Evolutionary conservation across 2,888 invertebrate genomes (phyloP).

Genomic region (Lagria hirta): DNA sequence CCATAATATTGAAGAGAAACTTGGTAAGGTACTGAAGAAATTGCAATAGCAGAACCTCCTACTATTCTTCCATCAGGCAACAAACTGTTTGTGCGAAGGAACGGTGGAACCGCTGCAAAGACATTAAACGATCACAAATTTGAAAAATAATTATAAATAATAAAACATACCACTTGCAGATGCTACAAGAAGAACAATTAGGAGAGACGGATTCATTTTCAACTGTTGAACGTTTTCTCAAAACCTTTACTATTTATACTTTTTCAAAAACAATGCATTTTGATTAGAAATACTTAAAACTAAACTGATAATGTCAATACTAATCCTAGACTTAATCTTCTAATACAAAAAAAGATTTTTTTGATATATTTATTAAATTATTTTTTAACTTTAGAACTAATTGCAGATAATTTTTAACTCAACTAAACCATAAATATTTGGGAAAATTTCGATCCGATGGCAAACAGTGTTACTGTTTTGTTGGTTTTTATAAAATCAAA

Average conservation of each 20-base stretch:
- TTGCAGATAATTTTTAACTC: too few relatives aligned
- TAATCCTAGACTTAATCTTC: too few relatives aligned
- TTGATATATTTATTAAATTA: too few relatives aligned
- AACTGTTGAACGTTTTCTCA: background rate
- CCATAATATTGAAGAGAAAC: conserved; percentile 55
- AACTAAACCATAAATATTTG: too few relatives aligned
- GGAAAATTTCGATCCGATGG: too few relatives aligned
- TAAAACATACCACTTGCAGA: conserved; percentile 7
- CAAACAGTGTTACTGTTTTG: too few relatives aligned
- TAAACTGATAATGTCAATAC: conserved; percentile 1
- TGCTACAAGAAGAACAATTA: conserved; percentile 7
- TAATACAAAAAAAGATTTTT: too few relatives aligned
- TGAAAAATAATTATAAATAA: background rate
- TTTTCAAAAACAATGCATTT: background rate
- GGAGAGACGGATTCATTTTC: conserved; percentile 6
- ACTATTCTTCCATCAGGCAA: conserved; percentile 41
- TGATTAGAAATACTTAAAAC: background rate
- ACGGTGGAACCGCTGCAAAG: conserved; percentile 8
- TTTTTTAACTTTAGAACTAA: too few relatives aligned
- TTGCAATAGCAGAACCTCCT: conserved; percentile 54
- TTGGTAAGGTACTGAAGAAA: conserved; percentile 57
- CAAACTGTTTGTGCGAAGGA: conserved; percentile 10
- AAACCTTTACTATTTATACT: conserved; percentile 1
- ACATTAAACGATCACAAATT: background rate
- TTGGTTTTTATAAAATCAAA: too few relatives aligned